A percentile compares a stretch with the other conserved stretches of the same genome.
phyloP scores from a whole-genome alignment of 2,113 vertebrate species.

The Arvicanthis niloticus region DNA sequence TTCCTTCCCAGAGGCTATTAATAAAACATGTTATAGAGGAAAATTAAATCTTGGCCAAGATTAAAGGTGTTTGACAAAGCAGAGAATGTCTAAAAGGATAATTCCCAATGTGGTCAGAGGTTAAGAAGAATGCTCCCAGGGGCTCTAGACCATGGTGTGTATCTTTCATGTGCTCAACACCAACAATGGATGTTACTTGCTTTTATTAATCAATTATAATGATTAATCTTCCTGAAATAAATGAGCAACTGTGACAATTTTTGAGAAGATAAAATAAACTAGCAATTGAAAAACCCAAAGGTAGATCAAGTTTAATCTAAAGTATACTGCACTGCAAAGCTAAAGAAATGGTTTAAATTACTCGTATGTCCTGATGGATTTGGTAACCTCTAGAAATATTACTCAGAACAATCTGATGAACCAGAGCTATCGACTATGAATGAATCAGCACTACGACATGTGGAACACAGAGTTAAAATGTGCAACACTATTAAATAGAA shows the following conservation, averaged over 20 bases:
- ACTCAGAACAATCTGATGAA: not conserved
- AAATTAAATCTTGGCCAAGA: conserved; percentile 51
- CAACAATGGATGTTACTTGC: conserved; percentile 76
- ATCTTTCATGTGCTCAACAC: conserved; percentile 66
- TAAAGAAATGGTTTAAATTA: conserved; percentile 79
- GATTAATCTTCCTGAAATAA: conserved; percentile 81
- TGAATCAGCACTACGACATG: conserved; percentile 23
- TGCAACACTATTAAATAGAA: conserved; percentile 47
- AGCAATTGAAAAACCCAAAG: conserved; percentile 75
- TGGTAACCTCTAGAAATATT: conserved; percentile 60
- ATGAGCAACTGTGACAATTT: conserved; percentile 69
- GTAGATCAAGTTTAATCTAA: conserved; percentile 69
- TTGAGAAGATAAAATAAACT: conserved; percentile 77
- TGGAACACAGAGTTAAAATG: conserved; percentile 50
- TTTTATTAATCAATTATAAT: conserved; percentile 78
- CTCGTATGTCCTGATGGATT: not conserved
- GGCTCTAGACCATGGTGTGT: not conserved
- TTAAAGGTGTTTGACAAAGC: conserved; percentile 55
- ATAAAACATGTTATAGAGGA: conserved; percentile 55
- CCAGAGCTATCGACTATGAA: conserved; percentile 31
- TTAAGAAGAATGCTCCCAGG: not conserved
- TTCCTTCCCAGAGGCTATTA: conserved; percentile 5
- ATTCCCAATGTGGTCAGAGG: not conserved
- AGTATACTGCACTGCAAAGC: conserved; percentile 59
- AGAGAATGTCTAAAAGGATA: conserved; percentile 47